Evolutionary conservation across 2,113 vertebrate genomes (phyloP).

Genomic region (Scomber colias): DNA sequence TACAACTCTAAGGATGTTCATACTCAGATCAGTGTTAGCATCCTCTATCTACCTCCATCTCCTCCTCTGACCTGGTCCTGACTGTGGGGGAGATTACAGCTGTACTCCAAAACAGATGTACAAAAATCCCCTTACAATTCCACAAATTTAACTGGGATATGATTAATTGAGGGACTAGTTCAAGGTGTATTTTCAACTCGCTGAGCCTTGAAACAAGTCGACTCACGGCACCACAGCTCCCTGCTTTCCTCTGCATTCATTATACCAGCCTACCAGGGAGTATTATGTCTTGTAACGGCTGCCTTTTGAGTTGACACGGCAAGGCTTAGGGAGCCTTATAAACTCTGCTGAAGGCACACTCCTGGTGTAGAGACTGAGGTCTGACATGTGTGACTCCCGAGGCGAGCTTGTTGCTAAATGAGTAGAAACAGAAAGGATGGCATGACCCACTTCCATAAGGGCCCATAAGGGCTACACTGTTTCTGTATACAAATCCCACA

Average conservation of each 20-base stretch:
- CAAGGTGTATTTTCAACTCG: slow-evolving; percentile 68
- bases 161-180: slow-evolving; percentile 73
- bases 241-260: slow-evolving; percentile 64
- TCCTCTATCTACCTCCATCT: slow-evolving; percentile 13
- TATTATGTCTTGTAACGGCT: slow-evolving; percentile 63
- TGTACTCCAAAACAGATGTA: slow-evolving; percentile 43
- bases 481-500: slow-evolving; percentile 54
- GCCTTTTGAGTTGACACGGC: slow-evolving; percentile 68
- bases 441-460: slow-evolving; percentile 77
- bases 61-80: slow-evolving; percentile 6
- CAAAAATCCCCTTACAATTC: slow-evolving; percentile 40
- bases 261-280: slow-evolving; percentile 69
- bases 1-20: slow-evolving; percentile 3
- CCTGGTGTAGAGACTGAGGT: slow-evolving; percentile 58
- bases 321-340: slow-evolving; percentile 67
- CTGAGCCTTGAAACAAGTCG: slow-evolving; percentile 68
- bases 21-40: slow-evolving; percentile 29
- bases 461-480: slow-evolving; percentile 46
- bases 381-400: slow-evolving; percentile 75
- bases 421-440: slow-evolving; percentile 63
- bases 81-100: slow-evolving; percentile 33
- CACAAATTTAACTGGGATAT: slow-evolving; percentile 59
- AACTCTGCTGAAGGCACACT: slow-evolving; percentile 73
- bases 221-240: slow-evolving; percentile 62
- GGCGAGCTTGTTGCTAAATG: slow-evolving; percentile 72